A percentile compares a stretch with the other conserved stretches of the same genome.
Evolutionary conservation across 2,888 invertebrate species (phyloP).

Genomic region (Spicauda simplicius): DNA sequence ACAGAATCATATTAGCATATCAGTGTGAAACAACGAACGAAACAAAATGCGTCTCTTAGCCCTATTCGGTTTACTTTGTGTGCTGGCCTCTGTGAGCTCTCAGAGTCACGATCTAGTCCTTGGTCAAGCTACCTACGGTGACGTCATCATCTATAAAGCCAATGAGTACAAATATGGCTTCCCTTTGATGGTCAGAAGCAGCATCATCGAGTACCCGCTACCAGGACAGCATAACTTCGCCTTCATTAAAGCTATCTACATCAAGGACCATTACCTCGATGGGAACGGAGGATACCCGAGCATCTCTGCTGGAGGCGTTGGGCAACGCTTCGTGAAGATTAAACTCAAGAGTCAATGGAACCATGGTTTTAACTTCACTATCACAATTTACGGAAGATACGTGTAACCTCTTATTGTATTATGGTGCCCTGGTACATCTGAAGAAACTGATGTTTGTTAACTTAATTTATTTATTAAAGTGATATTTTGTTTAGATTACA

Average conservation of each 20-base stretch:
- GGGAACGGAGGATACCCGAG: slow-evolving; percentile 71
- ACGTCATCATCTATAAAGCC: slow-evolving; percentile 62
- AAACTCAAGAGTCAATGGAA: slow-evolving; percentile 74
- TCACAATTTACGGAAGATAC: slow-evolving; percentile 76
- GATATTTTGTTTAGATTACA: slow-evolving; percentile 3
- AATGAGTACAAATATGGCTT: slow-evolving; percentile 73
- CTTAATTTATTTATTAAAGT: slow-evolving; percentile 38
- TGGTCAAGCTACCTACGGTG: slow-evolving; percentile 68
- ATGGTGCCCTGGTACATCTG: slow-evolving; percentile 44
- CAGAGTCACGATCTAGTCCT: slow-evolving; percentile 71
- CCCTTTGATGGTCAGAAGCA: slow-evolving; percentile 65
- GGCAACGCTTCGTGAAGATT: slow-evolving; percentile 71
- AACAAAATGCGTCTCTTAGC: slow-evolving; percentile 63
- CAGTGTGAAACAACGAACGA: slow-evolving; percentile 71
- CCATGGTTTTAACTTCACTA: slow-evolving; percentile 71
- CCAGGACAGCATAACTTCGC: slow-evolving; percentile 67
- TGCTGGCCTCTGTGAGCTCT: slow-evolving; percentile 52
- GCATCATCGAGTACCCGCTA: slow-evolving; percentile 66
- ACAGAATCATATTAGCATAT: slow-evolving; percentile 53
- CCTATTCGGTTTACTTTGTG: slow-evolving; percentile 54
- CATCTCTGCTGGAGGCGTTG: slow-evolving; percentile 70
- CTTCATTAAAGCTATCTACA: slow-evolving; percentile 63
- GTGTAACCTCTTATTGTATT: not conserved
- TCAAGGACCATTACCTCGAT: slow-evolving; percentile 67
- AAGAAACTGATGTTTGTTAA: slow-evolving; percentile 11